Percentiles rank a stretch among this genome's conserved stretches.
Evolutionary conservation across 2,113 vertebrate genomes (phyloP).

Genomic region (Podarcis cretensis): DNA sequence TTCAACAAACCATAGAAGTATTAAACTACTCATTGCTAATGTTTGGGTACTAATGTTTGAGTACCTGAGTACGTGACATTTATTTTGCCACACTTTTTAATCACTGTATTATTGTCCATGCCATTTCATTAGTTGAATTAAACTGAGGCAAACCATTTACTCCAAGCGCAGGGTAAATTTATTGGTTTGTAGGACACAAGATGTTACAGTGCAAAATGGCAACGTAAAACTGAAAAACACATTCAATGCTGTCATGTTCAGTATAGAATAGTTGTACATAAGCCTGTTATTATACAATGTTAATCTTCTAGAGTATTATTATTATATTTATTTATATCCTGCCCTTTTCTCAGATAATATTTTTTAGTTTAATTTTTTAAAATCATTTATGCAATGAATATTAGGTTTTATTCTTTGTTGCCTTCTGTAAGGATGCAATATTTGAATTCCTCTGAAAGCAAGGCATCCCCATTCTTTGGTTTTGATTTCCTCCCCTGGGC

Average conservation of each 20-base stretch:
- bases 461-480: background rate
- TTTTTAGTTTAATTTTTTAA: background rate
- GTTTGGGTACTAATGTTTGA: background rate
- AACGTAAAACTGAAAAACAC: background rate
- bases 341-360: no score
- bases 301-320: no score
- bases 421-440: background rate
- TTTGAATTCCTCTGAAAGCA: background rate
- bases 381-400: background rate
- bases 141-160: background rate
- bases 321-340: no score
- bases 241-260: background rate
- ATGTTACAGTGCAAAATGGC: background rate
- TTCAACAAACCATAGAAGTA: background rate
- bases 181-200: accelerated
- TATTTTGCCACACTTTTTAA: background rate
- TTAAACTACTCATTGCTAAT: background rate
- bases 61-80: background rate
- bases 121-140: background rate
- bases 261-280: background rate
- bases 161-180: background rate
- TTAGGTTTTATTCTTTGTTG: constrained; percentile 20
- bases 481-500: constrained; percentile 38
- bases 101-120: background rate
- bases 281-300: background rate